Evolutionary conservation across 2,888 invertebrate species (phyloP).

Genomic region (Muscina levida): DNA sequence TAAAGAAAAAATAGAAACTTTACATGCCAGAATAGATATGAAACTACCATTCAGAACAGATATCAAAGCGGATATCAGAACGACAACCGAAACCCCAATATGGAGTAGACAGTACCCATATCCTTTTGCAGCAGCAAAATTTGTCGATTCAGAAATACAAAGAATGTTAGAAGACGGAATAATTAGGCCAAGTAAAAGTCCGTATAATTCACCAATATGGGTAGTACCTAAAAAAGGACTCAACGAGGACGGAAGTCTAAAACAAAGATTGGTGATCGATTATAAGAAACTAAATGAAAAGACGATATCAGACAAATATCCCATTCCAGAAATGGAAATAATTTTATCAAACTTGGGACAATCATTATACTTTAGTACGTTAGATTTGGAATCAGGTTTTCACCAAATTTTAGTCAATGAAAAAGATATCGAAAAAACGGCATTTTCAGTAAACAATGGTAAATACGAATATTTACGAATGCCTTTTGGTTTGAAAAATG

Average conservation of each 20-base stretch:
- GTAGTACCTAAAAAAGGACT: slow-evolving; percentile 35
- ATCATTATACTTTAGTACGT: slow-evolving; percentile 15
- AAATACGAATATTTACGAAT: slow-evolving; percentile 1
- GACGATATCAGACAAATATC: neutral
- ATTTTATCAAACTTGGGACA: slow-evolving; percentile 15
- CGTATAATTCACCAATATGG: slow-evolving; percentile 53
- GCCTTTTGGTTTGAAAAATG: slow-evolving; percentile 17
- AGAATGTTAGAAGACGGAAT: slow-evolving; percentile 41
- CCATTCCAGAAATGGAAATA: neutral
- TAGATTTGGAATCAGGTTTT: slow-evolving; percentile 4
- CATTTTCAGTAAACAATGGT: neutral
- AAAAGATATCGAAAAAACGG: neutral
- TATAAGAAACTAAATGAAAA: neutral
- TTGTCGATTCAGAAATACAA: slow-evolving; percentile 45
- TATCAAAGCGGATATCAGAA: too few relatives aligned
- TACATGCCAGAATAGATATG: too few relatives aligned
- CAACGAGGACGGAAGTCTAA: neutral
- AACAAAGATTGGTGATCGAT: neutral
- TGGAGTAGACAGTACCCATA: too few relatives aligned
- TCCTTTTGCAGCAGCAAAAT: too few relatives aligned
- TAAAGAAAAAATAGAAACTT: too few relatives aligned
- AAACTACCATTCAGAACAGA: too few relatives aligned
- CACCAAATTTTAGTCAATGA: slow-evolving; percentile 23
- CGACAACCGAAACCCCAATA: too few relatives aligned
- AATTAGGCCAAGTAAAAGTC: slow-evolving; percentile 43